Conservation (phyloP, 2,113 vertebrate genomes). For the Plecturocebus donacophilus region DNA sequence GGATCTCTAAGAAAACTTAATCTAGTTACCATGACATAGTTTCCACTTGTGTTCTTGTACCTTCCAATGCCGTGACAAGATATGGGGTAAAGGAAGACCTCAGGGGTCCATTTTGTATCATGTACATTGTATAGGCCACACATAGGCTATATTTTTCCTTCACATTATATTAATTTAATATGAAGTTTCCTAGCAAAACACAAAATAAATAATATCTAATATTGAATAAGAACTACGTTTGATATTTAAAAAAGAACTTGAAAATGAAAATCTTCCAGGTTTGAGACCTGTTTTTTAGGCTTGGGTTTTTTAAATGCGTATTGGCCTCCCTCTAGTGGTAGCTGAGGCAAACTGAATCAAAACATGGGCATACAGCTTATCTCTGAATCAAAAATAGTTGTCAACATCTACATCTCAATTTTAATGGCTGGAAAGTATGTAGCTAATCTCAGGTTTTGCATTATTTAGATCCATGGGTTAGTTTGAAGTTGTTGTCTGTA, state of each 20-base stretch:
- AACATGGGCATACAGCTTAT: background rate
- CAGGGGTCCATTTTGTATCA: background rate
- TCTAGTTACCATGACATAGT: background rate
- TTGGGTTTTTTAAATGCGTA: slow-evolving; percentile 51
- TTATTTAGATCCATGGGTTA: background rate
- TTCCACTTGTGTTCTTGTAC: background rate
- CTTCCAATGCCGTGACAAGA: background rate
- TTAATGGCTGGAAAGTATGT: background rate
- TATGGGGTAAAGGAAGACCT: background rate
- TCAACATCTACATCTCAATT: background rate
- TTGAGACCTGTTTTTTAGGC: background rate
- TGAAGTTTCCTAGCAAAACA: background rate
- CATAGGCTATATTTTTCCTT: background rate
- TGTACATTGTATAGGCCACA: background rate
- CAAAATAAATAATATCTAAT: background rate
- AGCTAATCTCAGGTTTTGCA: background rate
- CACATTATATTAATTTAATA: background rate
- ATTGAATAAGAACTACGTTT: background rate
- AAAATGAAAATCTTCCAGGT: background rate
- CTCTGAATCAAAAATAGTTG: slow-evolving; percentile 34
- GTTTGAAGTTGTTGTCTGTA: slow-evolving; percentile 5
- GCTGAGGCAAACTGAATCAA: slow-evolving; percentile 26
- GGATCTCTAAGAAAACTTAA: background rate
- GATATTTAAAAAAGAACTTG: background rate
- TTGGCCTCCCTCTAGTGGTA: slow-evolving; percentile 78